Conservation (phyloP, 1,140 invertebrate genomes). For the Lucilia cuprina region DNA sequence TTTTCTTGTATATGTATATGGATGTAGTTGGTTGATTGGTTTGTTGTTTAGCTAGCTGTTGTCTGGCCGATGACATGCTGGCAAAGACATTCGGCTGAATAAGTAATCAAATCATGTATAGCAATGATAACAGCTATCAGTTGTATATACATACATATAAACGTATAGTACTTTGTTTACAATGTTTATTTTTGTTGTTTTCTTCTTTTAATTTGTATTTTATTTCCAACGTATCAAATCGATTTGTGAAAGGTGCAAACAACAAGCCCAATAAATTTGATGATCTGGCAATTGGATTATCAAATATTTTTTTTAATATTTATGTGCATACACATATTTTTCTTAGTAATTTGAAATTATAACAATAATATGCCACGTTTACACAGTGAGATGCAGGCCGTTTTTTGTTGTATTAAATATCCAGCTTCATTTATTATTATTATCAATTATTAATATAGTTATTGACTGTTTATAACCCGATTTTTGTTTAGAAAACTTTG, state of each 20-base stretch:
- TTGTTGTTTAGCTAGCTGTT: not conserved
- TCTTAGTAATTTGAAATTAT: too few relatives aligned
- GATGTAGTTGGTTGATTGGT: not conserved
- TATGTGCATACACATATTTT: too few relatives aligned
- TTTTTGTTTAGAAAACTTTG: too few relatives aligned
- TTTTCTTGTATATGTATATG: not conserved
- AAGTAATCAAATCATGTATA: not conserved
- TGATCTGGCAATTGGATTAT: not conserved
- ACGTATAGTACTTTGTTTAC: not conserved
- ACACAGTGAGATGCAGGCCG: not conserved
- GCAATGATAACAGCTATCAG: constrained; percentile 6
- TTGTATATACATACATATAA: not conserved
- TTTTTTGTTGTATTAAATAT: too few relatives aligned
- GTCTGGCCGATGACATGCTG: not conserved
- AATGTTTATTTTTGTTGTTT: not conserved
- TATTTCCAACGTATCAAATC: not conserved
- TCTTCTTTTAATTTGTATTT: not conserved
- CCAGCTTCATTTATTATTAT: too few relatives aligned
- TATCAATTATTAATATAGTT: too few relatives aligned
- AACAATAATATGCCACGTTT: not conserved
- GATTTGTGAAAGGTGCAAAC: not conserved
- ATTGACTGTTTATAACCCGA: too few relatives aligned
- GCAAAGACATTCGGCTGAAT: not conserved
- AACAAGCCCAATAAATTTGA: not conserved
- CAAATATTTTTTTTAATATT: not conserved